These are phyloP conservation scores for Mastigias papua DNA, from an alignment of 30 jellyfish, hydroid and myxozoan species.

Conservation along the genomic window DNA sequence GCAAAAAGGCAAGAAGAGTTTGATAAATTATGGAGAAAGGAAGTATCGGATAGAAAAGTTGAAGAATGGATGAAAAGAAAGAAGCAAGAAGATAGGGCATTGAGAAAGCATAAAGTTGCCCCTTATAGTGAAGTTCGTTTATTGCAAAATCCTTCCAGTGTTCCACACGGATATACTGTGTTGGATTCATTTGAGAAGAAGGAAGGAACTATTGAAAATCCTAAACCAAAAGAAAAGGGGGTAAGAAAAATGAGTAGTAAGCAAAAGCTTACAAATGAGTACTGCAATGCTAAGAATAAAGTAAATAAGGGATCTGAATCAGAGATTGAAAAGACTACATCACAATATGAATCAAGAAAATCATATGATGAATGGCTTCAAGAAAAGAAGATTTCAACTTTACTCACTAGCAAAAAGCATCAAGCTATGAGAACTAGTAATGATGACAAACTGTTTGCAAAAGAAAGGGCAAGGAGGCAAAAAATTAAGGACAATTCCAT, in stretches of 20 bases:
- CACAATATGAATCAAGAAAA: neutral
- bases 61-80: conserved; percentile 55
- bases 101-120: too few species aligned
- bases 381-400: neutral
- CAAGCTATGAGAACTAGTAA: neutral
- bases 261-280: neutral
- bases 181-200: conserved; percentile 13
- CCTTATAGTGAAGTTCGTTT: neutral
- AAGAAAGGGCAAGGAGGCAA: conserved; percentile 32
- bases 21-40: conserved; percentile 30
- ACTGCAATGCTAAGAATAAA: neutral
- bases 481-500: neutral
- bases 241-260: neutral
- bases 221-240: neutral
- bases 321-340: neutral
- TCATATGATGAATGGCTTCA: conserved; percentile 45
- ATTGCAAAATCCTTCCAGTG: neutral
- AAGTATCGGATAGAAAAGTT: conserved; percentile 25
- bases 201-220: neutral
- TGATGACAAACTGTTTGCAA: neutral
- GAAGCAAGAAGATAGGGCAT: conserved; percentile 11
- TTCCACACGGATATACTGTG: conserved; percentile 49
- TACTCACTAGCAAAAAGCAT: neutral
- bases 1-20: conserved; percentile 22
- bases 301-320: neutral